Conservation (phyloP, 2,888 invertebrate genomes). For the Morpho deidamia region DNA sequence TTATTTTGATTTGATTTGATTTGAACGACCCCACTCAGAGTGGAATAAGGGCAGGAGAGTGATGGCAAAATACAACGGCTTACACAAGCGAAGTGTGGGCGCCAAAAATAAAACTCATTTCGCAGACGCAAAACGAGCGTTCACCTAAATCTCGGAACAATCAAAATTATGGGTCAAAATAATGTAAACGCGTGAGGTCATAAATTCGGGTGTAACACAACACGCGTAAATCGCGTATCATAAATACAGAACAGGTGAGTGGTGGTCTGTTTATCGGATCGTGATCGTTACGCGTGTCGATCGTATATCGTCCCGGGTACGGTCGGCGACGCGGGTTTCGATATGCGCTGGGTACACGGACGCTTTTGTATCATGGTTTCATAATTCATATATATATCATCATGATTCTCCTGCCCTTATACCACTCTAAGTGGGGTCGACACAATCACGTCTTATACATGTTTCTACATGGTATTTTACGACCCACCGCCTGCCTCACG, state of each 20-base stretch:
- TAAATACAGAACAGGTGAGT: constrained; percentile 43
- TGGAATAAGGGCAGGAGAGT: too few species aligned
- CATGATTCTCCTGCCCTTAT: too few species aligned
- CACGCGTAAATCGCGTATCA: constrained; percentile 27
- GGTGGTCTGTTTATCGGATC: constrained; percentile 41
- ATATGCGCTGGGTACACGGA: too few species aligned
- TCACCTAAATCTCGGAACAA: constrained; percentile 15
- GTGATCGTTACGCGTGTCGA: constrained; percentile 36
- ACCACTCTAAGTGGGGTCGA: too few species aligned
- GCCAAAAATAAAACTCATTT: constrained; percentile 6
- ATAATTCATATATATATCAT: too few species aligned
- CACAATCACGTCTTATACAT: too few species aligned
- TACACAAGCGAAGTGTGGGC: background rate
- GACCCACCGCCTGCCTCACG: too few species aligned
- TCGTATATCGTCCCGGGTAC: constrained; percentile 28
- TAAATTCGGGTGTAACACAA: constrained; percentile 18
- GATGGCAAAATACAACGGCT: background rate
- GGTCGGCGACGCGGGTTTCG: constrained; percentile 10
- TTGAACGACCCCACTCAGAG: too few species aligned
- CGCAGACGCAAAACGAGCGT: constrained; percentile 6
- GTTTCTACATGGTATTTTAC: too few species aligned
- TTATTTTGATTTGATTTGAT: too few species aligned
- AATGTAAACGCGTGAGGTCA: constrained; percentile 18
- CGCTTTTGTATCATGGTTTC: too few species aligned
- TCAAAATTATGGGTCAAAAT: constrained; percentile 22